Base-by-base conservation (phyloP, 1,140 invertebrate genomes). In the Alviniconcha marisindica region DNA sequence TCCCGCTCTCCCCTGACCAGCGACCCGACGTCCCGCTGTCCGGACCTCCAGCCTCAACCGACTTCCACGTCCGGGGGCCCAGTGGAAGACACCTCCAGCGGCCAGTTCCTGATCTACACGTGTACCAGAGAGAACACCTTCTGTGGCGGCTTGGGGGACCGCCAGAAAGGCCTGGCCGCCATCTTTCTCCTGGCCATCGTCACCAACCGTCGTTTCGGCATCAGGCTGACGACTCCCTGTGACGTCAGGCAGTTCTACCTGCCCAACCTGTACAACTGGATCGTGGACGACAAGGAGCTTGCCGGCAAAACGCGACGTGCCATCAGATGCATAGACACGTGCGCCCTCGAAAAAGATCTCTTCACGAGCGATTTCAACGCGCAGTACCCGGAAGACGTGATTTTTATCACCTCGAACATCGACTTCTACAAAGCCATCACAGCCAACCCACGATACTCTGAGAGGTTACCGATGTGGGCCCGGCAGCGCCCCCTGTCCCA, bases 141-240 rank as follows among this genome's bases (percentile, higher is more conserved):
- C 18, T 84, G 83, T 80, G 83, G 83, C 7, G 83, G 83, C 15
- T 80, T 60, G 83, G 83, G 83, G 24, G 83, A 84, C 33, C 54
- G 83, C 51, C 83, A 80, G 40, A 77, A 60, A 21, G 83, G 83
- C 12, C 79, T 84, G 21, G 66, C 80, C 40, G 77, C 69, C 21
- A 54, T 69, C 21, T 84, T 79, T 56, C 4, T 84, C 33, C 38
- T 84, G 48, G 77, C 83, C n/a, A n/a, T 84, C 21, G 77, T 77
- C 60, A 80, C 76, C 24, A 54, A 54, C 7, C 76, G 83, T 7
- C 28, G 42, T 18, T 84, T 80, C 40, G 83, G 77, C 24, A 84
- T 84, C 36, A 84, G 48, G 18, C 73, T 84, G 51, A 40, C 66
- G 36, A 66, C 77, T 36, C 83, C 83, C 5, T 84, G 83, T 71